Evolutionary conservation across 2,113 vertebrate species (phyloP).

Genomic region (Chrysemys picta): DNA sequence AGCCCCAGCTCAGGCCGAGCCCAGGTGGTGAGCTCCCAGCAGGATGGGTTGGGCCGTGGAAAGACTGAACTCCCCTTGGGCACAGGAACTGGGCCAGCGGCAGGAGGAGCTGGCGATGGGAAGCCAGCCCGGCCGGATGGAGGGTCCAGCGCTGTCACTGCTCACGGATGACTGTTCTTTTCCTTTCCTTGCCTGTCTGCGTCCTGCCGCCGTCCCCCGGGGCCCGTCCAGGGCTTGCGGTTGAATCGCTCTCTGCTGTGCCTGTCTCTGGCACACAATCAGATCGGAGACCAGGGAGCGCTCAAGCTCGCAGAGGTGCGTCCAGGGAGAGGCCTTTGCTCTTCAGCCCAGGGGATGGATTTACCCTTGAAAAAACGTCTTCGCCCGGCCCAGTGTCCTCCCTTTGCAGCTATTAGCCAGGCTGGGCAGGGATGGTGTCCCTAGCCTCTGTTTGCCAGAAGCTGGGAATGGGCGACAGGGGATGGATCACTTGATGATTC

Average conservation of each 20-base stretch:
- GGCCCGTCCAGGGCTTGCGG: constrained; percentile 81
- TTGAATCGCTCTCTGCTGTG: constrained; percentile 86
- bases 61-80: background rate
- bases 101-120: background rate
- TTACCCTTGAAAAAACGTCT: background rate
- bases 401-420: background rate
- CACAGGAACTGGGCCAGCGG: too few species aligned
- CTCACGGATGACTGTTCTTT: too few species aligned
- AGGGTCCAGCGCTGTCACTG: too few species aligned
- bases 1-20: too few species aligned
- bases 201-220: fast-evolving
- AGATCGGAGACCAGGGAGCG: constrained; percentile 85
- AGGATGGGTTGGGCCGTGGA: background rate
- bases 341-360: background rate
- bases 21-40: background rate
- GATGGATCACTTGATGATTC: too few species aligned
- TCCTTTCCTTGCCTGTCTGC: background rate
- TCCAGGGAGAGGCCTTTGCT: background rate
- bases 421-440: too few species aligned
- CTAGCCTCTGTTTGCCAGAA: too few species aligned
- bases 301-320: constrained; percentile 82
- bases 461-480: too few species aligned
- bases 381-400: background rate
- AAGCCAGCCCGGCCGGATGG: background rate
- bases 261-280: constrained; percentile 87